Evolutionary conservation across 2,888 invertebrate species (phyloP).

Genomic region (Caenorhabditis sp.): DNA sequence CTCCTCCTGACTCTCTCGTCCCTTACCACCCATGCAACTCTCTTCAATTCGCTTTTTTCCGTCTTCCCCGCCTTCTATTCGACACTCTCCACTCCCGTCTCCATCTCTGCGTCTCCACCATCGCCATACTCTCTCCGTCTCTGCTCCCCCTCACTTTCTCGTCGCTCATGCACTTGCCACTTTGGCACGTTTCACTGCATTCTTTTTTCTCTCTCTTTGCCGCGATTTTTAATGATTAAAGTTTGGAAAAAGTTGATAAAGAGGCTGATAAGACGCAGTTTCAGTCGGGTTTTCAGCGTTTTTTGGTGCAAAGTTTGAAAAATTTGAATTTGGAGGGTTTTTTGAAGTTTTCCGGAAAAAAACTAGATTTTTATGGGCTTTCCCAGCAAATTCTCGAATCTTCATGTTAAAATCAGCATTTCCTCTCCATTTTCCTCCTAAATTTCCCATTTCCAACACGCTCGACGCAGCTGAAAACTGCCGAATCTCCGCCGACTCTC

Average conservation of each 20-base stretch:
- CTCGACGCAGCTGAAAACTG: neutral
- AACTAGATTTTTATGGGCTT: too few relatives aligned
- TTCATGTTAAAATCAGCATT: too few relatives aligned
- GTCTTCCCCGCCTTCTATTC: constrained; percentile 25
- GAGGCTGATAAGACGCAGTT: too few relatives aligned
- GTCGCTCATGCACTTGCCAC: constrained; percentile 51
- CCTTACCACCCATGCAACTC: neutral
- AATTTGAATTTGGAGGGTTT: too few relatives aligned
- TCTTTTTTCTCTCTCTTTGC: neutral
- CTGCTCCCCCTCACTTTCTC: constrained; percentile 8
- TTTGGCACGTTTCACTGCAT: constrained; percentile 59
- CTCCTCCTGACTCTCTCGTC: constrained; percentile 1
- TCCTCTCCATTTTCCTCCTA: too few relatives aligned
- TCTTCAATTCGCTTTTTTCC: neutral
- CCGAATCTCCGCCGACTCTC: neutral
- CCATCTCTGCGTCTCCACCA: neutral
- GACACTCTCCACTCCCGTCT: constrained; percentile 14
- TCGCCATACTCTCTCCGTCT: constrained; percentile 6
- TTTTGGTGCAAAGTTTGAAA: too few relatives aligned
- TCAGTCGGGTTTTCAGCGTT: too few relatives aligned
- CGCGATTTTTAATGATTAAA: neutral
- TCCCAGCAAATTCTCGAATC: too few relatives aligned
- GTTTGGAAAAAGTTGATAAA: neutral
- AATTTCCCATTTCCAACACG: too few relatives aligned
- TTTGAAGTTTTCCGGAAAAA: too few relatives aligned